These are phyloP conservation scores for Hirtodrosophila confusa DNA, from an alignment of 2,888 invertebrate species.

Conservation along the genomic window DNA sequence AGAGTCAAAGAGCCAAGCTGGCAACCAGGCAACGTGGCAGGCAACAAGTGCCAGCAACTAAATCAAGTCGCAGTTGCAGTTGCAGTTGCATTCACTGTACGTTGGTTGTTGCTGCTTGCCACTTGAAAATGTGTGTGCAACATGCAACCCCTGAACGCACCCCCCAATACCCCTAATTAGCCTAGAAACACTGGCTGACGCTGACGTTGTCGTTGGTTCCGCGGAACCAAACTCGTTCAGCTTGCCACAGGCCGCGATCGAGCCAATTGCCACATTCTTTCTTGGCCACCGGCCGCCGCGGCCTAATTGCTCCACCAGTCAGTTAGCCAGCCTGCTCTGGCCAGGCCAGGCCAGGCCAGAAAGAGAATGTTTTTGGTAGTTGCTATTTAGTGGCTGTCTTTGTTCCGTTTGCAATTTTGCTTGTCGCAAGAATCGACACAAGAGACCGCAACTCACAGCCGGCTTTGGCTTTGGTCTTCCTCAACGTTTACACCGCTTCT, in stretches of 20 bases:
- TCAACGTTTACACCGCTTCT: neutral
- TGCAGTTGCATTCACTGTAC: conserved; percentile 49
- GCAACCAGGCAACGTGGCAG: conserved; percentile 19
- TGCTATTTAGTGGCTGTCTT: conserved; percentile 11
- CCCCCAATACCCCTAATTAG: conserved; percentile 37
- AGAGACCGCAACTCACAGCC: conserved; percentile 21
- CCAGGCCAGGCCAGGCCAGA: conserved; percentile 20
- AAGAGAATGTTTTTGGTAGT: conserved; percentile 55
- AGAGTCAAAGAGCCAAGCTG: neutral
- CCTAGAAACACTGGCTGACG: too few relatives aligned
- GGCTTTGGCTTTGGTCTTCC: conserved; percentile 7
- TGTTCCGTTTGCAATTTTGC: conserved; percentile 68
- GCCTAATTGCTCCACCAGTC: conserved; percentile 44
- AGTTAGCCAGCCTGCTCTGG: conserved; percentile 5
- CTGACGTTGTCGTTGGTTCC: conserved; percentile 56
- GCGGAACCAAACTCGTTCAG: conserved; percentile 77
- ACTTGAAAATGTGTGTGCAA: conserved; percentile 65
- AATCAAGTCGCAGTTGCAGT: conserved; percentile 33
- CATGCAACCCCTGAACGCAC: conserved; percentile 18
- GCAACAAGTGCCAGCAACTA: conserved; percentile 28
- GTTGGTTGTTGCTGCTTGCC: conserved; percentile 62
- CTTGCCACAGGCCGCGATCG: conserved; percentile 31
- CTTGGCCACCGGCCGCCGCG: conserved; percentile 35
- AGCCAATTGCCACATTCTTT: conserved; percentile 70
- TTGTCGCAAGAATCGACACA: conserved; percentile 65